A percentile compares a stretch with the other conserved stretches of the same genome.
Conservation (phyloP, 2,797 vertebrate genomes). For the Melanotaenia maccullochi region DNA sequence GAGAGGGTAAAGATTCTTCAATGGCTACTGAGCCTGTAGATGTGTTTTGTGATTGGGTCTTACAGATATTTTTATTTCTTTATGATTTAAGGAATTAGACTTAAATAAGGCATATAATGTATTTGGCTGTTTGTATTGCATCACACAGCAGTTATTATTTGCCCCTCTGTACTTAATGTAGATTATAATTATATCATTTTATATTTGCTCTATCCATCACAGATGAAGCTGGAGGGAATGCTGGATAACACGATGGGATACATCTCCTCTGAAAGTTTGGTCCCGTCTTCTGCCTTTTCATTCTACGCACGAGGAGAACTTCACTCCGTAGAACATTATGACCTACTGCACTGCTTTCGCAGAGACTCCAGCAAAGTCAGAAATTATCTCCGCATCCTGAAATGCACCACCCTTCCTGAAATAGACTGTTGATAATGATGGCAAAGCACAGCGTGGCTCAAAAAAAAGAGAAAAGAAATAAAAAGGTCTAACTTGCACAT, state of each 20-base stretch:
- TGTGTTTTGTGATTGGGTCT: neutral
- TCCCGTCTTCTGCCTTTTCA: conserved; percentile 50
- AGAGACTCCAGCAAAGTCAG: conserved; percentile 84
- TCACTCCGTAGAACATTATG: conserved; percentile 71
- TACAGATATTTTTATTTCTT: neutral
- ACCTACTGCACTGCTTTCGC: conserved; percentile 83
- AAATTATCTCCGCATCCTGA: conserved; percentile 81
- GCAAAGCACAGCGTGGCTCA: neutral
- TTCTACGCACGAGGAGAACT: conserved; percentile 59
- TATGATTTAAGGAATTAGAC: too few relatives aligned
- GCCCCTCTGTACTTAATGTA: neutral
- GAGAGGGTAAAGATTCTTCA: conserved; percentile 68
- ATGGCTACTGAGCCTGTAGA: neutral
- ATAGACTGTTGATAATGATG: conserved; percentile 65
- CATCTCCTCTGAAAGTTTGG: conserved; percentile 54
- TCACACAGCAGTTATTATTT: neutral
- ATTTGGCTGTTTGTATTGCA: neutral
- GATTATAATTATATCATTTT: neutral
- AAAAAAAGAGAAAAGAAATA: neutral
- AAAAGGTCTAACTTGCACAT: neutral
- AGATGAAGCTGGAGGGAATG: conserved; percentile 82
- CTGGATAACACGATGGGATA: conserved; percentile 73
- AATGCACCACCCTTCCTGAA: conserved; percentile 77
- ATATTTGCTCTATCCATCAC: neutral
- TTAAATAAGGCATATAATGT: neutral